phyloP scores from a whole-genome alignment of 2,888 invertebrate species.

The Diaperis boleti region DNA sequence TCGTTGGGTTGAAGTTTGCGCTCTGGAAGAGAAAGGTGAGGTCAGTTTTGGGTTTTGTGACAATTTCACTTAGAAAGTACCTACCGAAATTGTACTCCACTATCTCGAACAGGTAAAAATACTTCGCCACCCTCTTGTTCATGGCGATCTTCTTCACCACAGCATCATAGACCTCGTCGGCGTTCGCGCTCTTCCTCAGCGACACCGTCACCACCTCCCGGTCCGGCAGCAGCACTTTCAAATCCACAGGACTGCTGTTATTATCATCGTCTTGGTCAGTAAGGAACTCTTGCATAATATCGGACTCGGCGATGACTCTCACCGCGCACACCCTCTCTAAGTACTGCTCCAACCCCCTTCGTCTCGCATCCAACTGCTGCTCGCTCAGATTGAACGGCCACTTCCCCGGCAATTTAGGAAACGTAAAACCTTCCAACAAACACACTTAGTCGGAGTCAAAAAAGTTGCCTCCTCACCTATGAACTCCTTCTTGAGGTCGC shows the following conservation, averaged over 20 bases:
- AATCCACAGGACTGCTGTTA: constrained; percentile 74
- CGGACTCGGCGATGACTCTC: constrained; percentile 96
- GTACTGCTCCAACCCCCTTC: constrained; percentile 96
- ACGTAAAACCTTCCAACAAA: constrained; percentile 89
- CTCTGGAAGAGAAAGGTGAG: constrained; percentile 70
- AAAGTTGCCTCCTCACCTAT: constrained; percentile 70
- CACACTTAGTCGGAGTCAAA: too few relatives aligned
- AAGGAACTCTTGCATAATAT: constrained; percentile 96
- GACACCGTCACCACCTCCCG: constrained; percentile 90
- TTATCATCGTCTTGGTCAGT: constrained; percentile 91
- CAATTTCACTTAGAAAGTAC: too few relatives aligned
- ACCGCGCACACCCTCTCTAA: constrained; percentile 98
- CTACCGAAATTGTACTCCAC: constrained; percentile 97
- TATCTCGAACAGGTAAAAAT: constrained; percentile 97
- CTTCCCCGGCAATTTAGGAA: constrained; percentile 98
- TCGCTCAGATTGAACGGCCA: constrained; percentile 98
- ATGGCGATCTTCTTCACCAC: constrained; percentile 88
- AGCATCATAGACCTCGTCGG: constrained; percentile 91
- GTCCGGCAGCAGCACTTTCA: constrained; percentile 91
- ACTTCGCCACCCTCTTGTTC: constrained; percentile 84
- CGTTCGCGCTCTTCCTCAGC: constrained; percentile 88
- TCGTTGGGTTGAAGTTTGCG: constrained; percentile 93
- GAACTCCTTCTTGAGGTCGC: constrained; percentile 92
- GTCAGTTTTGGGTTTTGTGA: too few relatives aligned
- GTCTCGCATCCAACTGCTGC: constrained; percentile 94